A percentile compares a stretch with the other conserved stretches of the same genome.
Conservation (phyloP, 2,797 vertebrate genomes). For the Enteromius treurensis region DNA sequence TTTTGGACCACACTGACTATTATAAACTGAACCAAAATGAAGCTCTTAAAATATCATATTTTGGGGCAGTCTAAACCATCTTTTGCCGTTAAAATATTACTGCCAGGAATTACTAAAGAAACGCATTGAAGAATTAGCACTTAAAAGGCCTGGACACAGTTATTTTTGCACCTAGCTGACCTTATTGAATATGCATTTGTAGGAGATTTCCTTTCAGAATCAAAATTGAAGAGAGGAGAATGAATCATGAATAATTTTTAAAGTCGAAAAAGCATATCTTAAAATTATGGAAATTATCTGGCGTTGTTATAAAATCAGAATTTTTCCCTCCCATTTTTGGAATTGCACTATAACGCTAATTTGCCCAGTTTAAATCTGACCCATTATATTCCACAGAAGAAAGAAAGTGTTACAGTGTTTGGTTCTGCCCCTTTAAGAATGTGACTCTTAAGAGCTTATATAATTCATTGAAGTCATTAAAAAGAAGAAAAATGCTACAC, state of each 20-base stretch:
- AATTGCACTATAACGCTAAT: too few relatives aligned
- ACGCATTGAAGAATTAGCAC: not conserved
- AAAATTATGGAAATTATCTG: not conserved
- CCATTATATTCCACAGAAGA: not conserved
- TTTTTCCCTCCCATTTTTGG: too few relatives aligned
- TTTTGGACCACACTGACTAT: not conserved
- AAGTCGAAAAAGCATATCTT: not conserved
- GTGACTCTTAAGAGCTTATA: too few relatives aligned
- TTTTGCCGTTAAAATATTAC: not conserved
- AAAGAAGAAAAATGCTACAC: not conserved
- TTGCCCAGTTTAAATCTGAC: too few relatives aligned
- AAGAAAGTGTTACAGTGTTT: not conserved
- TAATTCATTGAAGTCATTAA: too few relatives aligned
- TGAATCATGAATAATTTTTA: not conserved
- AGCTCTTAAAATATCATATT: not conserved
- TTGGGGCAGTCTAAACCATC: not conserved
- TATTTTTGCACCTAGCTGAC: too few relatives aligned
- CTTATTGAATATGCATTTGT: too few relatives aligned
- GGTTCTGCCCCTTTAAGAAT: too few relatives aligned
- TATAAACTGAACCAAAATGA: not conserved
- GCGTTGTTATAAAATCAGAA: too few relatives aligned
- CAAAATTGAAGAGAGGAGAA: too few relatives aligned
- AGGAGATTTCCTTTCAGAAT: too few relatives aligned
- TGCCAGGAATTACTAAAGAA: not conserved
- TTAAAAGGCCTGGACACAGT: too few relatives aligned